phyloP scores from a whole-genome alignment of 2,113 vertebrate genomes.

The Ceyx cyanopectus region DNA sequence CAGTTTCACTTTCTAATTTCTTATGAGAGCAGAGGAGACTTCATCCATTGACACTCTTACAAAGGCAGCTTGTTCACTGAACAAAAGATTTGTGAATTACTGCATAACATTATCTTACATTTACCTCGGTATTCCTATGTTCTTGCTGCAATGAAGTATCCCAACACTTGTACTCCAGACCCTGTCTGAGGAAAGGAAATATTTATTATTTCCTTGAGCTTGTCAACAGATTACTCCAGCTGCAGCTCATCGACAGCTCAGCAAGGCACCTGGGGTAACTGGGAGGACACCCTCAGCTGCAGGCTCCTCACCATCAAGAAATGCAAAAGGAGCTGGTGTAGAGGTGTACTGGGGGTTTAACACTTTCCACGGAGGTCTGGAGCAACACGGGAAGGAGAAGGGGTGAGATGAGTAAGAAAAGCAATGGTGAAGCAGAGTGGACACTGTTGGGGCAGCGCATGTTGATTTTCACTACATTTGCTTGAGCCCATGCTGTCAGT shows the following conservation, averaged over 20 bases:
- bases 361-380: too few relatives aligned
- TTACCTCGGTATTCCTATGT: neutral
- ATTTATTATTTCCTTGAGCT: too few relatives aligned
- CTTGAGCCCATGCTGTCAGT: neutral
- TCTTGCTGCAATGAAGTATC: neutral
- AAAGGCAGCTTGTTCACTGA: neutral
- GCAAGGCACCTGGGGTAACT: neutral
- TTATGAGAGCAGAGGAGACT: neutral
- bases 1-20: neutral
- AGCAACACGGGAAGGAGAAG: neutral
- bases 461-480: too few relatives aligned
- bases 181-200: neutral
- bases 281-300: neutral
- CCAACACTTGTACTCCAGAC: fast-evolving
- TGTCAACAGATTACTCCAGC: too few relatives aligned
- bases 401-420: too few relatives aligned
- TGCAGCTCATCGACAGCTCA: neutral
- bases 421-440: neutral
- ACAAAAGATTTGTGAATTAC: neutral
- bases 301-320: neutral
- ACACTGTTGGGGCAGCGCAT: neutral
- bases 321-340: fast-evolving
- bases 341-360: fast-evolving
- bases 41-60: fast-evolving
- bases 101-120: neutral